Evolutionary conservation across 2,113 vertebrate genomes (phyloP).

Genomic region (Rousettus leschenaultii): DNA sequence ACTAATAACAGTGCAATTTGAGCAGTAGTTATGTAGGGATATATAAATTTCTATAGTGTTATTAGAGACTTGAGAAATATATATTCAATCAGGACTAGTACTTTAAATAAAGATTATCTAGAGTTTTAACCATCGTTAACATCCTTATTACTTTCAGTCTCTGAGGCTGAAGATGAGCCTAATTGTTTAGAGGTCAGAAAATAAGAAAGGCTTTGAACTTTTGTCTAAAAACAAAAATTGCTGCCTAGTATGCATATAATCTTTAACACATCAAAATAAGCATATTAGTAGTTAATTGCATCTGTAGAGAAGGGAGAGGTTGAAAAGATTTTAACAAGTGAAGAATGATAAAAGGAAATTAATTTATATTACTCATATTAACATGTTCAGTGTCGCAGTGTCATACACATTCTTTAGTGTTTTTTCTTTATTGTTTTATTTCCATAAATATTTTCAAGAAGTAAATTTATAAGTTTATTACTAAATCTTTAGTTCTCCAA

Average conservation of each 20-base stretch:
- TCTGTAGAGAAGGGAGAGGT: background rate
- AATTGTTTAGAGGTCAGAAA: background rate
- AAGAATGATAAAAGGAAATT: constrained; percentile 11
- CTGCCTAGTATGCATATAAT: background rate
- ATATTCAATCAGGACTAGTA: background rate
- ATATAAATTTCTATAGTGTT: background rate
- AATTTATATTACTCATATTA: background rate
- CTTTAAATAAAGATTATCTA: constrained; percentile 3
- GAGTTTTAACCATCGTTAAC: constrained; percentile 18
- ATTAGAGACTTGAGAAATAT: background rate
- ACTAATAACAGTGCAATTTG: background rate
- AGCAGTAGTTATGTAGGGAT: background rate
- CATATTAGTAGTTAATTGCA: background rate
- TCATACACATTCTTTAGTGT: background rate
- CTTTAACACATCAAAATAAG: background rate
- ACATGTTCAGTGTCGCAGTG: background rate
- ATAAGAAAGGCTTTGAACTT: constrained; percentile 34
- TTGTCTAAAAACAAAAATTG: background rate
- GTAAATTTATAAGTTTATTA: background rate
- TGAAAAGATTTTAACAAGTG: constrained; percentile 3
- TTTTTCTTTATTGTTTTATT: background rate
- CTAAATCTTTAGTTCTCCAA: background rate
- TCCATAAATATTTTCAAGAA: background rate
- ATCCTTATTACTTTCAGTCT: background rate
- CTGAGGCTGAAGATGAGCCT: background rate